Evolutionary conservation across 2,888 invertebrate species (phyloP).

Genomic region (Hermodice carunculata): DNA sequence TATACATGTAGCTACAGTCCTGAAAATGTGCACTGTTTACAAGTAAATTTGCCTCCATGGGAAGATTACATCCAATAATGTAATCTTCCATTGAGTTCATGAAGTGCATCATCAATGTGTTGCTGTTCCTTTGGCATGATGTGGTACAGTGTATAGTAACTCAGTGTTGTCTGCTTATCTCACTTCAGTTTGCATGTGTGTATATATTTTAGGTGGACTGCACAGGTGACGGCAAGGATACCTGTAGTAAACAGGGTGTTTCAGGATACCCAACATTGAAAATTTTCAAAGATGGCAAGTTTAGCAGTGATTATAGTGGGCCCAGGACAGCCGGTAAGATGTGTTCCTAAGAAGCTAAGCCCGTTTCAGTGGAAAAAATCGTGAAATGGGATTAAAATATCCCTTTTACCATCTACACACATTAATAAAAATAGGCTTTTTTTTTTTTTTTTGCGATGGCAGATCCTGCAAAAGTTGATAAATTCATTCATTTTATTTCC

Average conservation of each 20-base stretch:
- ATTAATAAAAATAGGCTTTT: too few species aligned
- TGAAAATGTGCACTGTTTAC: too few species aligned
- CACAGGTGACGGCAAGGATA: constrained; percentile 81
- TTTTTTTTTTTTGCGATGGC: too few species aligned
- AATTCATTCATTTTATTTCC: too few species aligned
- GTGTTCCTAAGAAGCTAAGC: too few species aligned
- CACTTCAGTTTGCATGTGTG: not conserved
- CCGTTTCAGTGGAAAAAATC: too few species aligned
- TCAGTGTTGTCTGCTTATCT: not conserved
- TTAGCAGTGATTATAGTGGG: constrained; percentile 92
- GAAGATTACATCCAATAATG: not conserved
- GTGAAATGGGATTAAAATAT: too few species aligned
- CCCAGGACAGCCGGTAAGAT: constrained; percentile 75
- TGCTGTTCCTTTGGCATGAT: not conserved
- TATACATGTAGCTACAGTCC: too few species aligned
- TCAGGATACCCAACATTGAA: constrained; percentile 97
- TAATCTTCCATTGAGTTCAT: not conserved
- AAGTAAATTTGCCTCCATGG: too few species aligned
- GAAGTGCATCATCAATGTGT: not conserved
- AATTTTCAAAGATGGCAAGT: constrained; percentile 91
- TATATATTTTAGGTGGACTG: constrained; percentile 84
- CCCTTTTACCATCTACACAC: too few species aligned
- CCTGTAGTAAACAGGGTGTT: constrained; percentile 89
- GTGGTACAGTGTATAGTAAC: not conserved
- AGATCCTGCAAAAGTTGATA: too few species aligned